Base-by-base conservation (phyloP, 2,888 invertebrate genomes). In the Strigamia transsilvanica region DNA sequence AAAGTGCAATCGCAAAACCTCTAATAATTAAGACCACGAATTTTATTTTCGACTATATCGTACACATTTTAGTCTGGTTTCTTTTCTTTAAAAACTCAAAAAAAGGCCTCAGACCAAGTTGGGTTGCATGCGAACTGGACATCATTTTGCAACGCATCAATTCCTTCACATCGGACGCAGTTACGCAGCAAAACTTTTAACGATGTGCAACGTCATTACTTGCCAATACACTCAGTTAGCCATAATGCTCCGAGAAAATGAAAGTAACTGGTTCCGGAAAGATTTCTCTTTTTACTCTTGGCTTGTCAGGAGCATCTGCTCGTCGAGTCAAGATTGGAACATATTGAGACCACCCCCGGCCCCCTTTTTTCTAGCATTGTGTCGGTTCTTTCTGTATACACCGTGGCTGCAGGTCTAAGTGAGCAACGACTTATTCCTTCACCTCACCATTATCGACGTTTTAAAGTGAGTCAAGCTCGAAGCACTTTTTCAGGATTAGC, bases 401-500 rank as follows among this genome's bases (percentile, higher is more conserved):
- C 46, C 56, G 15, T 6, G 18, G 18, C 56, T 56, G 21, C n/a
- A 18, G 56, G 56, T 56, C 56, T 56, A 56, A 56, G 56, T 18
- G 56, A 46, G 46, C 46, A 46, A 4, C 46, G 46, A 56, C 56
- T 56, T 56, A 18, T 56, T 56, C 56, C n/a, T 18, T 56, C 56
- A 18, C 56, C 18, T 56, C 56, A 18, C 56, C 56, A 56, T 56
- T 56, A 56, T 56, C 56, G 56, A 56, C 56, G 56, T 18, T 56
- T 56, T 56, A 56, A 56, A 56, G 56, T 18, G 56, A 56, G 56
- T 56, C 56, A 18, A 18, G 56, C 18, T 9, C 18, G 21, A 56
- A 56, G 18, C 56, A 56, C 56, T 56, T 56, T 56, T 56, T 56
- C 56, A 56, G 56, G 56, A 56, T 56, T 56, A 56, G 56, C 56